Percentiles rank a stretch among this genome's conserved stretches.
Evolutionary conservation across 1,140 invertebrate species (phyloP).

Genomic region (Diorhabda elongata): DNA sequence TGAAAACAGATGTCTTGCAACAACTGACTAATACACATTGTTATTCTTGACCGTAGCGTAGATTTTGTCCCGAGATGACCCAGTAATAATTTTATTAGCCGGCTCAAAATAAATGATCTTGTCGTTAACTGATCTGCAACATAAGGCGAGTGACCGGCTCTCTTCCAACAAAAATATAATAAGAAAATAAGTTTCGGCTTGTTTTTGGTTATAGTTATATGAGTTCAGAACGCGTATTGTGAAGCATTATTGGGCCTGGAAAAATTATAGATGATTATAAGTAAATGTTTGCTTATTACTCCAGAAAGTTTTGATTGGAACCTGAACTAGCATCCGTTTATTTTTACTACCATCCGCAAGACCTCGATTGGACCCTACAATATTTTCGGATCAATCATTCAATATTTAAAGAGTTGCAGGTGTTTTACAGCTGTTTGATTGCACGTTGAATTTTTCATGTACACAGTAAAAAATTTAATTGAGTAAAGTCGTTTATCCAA

Average conservation of each 20-base stretch:
- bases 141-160: background rate
- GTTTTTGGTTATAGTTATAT: background rate
- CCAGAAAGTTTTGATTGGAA: background rate
- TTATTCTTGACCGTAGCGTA: background rate
- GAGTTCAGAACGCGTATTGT: background rate
- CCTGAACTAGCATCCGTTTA: too few relatives aligned
- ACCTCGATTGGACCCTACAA: too few relatives aligned
- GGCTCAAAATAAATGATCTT: background rate
- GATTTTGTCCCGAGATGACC: background rate
- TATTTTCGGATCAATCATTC: too few relatives aligned
- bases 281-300: background rate
- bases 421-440: too few relatives aligned
- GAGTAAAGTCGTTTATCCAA: too few relatives aligned
- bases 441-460: too few relatives aligned
- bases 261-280: background rate
- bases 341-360: too few relatives aligned
- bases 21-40: background rate
- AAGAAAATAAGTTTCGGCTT: background rate
- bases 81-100: background rate
- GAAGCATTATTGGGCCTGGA: background rate
- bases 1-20: background rate
- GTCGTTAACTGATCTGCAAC: background rate
- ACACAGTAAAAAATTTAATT: too few relatives aligned
- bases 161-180: conserved; percentile 3
- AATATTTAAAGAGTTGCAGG: too few relatives aligned